Evolutionary conservation across 1,140 invertebrate genomes (phyloP), one percentile per base, ranked within the genome.

Genomic region (Hyposmocoma kahamanoa): DNA sequence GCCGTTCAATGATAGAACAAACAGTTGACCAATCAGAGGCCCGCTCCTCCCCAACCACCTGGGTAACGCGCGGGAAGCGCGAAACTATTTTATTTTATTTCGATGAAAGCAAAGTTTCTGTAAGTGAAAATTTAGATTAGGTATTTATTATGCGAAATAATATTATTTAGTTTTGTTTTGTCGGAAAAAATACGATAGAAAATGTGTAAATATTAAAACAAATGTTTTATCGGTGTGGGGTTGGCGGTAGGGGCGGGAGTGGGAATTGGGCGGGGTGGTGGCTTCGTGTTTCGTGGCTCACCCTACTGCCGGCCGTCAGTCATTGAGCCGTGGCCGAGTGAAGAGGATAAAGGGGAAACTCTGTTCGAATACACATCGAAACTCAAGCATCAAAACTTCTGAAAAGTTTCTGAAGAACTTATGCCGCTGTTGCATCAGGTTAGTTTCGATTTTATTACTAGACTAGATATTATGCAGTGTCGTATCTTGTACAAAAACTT

Each of bases 391-490:
- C 50, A 58, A 50, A 68, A 67, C 59, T 70, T 67, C 59, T 10
- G 19, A 48, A 61, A 61, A 62, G 49, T 65, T 63, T 38, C 34
- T 22, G 67, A 70, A 63, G 71, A 62, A 67, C 22, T 30, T 50
- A 83, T 83, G 79, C 73, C 79, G 70, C 71, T 79, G 41, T 49
- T 83, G 50, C 73, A 74, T 59, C 72, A 73, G 70, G 79, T 80
- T 19, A 71, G 60, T 36, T 36, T 36, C 2, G 30, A 34, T 30
- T 30, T 30, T 30, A 36, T 36, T 36, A 10, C n/a, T n/a, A n/a
- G n/a, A n/a, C n/a, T n/a, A n/a, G n/a, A n/a, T n/a, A n/a, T n/a
- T n/a, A n/a, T n/a, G n/a, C n/a, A n/a, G n/a, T n/a, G n/a, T n/a
- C n/a, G n/a, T n/a, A n/a, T n/a, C n/a, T n/a, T n/a, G n/a, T n/a